Evolutionary conservation across 2,113 vertebrate species (phyloP).

Genomic region (Leiothrix lutea): DNA sequence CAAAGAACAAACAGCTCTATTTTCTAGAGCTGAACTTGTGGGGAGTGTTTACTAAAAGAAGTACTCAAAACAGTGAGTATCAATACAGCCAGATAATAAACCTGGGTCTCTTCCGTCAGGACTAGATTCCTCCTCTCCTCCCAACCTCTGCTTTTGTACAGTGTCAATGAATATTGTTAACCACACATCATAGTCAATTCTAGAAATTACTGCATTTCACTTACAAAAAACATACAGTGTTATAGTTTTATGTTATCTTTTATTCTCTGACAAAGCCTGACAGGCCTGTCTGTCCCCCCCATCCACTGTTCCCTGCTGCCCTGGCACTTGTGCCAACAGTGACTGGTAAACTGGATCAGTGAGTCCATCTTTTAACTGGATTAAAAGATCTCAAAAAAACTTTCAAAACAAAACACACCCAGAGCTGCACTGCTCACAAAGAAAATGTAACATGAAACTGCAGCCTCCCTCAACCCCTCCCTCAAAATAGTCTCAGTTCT

Average conservation of each 20-base stretch:
- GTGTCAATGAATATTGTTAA: background rate
- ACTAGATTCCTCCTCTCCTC: background rate
- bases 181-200: background rate
- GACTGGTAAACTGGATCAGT: background rate
- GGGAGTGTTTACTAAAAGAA: background rate
- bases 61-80: background rate
- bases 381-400: background rate
- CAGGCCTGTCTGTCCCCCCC: background rate
- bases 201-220: background rate
- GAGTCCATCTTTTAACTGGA: background rate
- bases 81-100: background rate
- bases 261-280: background rate
- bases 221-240: fast-evolving
- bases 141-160: background rate
- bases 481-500: background rate
- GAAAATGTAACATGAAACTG: background rate
- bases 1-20: background rate
- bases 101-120: background rate
- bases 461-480: background rate
- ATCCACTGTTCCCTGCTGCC: background rate
- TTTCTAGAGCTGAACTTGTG: background rate
- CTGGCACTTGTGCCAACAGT: background rate
- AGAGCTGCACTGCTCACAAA: background rate
- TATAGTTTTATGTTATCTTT: background rate
- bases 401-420: background rate